Evolutionary conservation across 92 coral and sea anemone species (phyloP).

Genomic region (Parazoanthus darwini): DNA sequence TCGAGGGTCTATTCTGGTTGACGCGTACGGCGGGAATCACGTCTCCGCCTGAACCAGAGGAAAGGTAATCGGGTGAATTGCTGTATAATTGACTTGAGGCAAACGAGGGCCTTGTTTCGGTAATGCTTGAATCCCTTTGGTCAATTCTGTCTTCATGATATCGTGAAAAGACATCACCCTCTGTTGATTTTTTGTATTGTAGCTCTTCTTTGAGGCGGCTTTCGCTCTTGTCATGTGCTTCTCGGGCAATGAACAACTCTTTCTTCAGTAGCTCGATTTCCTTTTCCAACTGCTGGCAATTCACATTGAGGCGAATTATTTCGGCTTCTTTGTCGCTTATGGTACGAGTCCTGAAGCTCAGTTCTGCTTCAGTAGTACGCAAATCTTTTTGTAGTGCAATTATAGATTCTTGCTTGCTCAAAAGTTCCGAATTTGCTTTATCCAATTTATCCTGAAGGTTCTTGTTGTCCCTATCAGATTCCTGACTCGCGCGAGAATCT

Average conservation of each 20-base stretch:
- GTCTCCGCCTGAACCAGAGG: neutral
- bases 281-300: slow-evolving; percentile 72
- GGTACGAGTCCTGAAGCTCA: slow-evolving; percentile 71
- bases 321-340: slow-evolving; percentile 84
- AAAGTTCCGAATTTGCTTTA: slow-evolving; percentile 81
- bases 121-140: neutral
- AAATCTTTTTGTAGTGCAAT: slow-evolving; percentile 81
- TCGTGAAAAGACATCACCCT: neutral
- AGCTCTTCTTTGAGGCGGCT: slow-evolving; percentile 57
- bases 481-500: slow-evolving; percentile 72
- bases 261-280: slow-evolving; percentile 89
- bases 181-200: neutral
- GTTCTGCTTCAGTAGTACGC: slow-evolving; percentile 68
- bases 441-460: slow-evolving; percentile 76
- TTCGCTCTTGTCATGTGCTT: slow-evolving; percentile 71
- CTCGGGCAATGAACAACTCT: slow-evolving; percentile 71
- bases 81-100: neutral
- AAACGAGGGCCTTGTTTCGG: slow-evolving; percentile 3
- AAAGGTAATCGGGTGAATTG: neutral
- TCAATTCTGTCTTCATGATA: neutral
- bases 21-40: slow-evolving; percentile 43
- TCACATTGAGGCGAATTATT: slow-evolving; percentile 64
- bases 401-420: slow-evolving; percentile 84
- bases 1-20: slow-evolving; percentile 2
- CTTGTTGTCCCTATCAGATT: slow-evolving; percentile 68